A percentile compares a stretch with the other conserved stretches of the same genome.
phyloP scores from a whole-genome alignment of 2,113 vertebrate species.

The Prionailurus viverrinus region DNA sequence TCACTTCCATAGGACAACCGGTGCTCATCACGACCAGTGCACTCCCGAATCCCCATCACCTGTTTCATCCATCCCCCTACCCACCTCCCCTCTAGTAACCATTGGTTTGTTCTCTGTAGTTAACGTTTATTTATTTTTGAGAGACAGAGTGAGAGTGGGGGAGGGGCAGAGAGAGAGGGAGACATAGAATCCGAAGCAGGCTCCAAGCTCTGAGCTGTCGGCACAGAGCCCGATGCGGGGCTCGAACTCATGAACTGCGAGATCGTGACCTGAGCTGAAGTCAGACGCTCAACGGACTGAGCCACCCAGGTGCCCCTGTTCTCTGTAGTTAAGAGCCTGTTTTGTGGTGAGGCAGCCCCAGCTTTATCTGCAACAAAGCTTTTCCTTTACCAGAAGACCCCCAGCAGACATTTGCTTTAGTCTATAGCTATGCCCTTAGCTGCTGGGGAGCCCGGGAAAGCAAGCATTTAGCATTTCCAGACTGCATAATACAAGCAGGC shows the following conservation, averaged over 20 bases:
- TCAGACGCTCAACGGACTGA: too few species aligned
- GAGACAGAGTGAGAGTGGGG: too few species aligned
- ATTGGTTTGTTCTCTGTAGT: neutral
- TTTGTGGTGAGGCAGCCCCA: neutral
- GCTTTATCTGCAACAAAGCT: neutral
- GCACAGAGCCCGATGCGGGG: too few species aligned
- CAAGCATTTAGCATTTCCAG: conserved; percentile 49
- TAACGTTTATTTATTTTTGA: neutral
- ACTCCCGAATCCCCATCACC: neutral
- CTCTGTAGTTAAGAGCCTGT: neutral
- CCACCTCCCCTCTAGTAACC: neutral
- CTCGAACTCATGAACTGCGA: too few species aligned
- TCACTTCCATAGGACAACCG: neutral
- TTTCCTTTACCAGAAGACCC: conserved; percentile 22
- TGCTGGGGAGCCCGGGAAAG: neutral
- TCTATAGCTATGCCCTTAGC: neutral
- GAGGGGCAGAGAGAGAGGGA: too few species aligned
- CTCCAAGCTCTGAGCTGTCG: too few species aligned
- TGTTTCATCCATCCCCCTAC: neutral
- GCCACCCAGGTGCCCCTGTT: neutral
- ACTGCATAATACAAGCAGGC: neutral
- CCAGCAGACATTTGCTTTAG: conserved; percentile 11
- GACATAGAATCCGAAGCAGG: too few species aligned
- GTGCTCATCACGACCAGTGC: neutral
- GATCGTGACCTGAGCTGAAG: too few species aligned